Evolutionary conservation across 1,140 invertebrate genomes (phyloP).

Genomic region (Wasmannia auropunctata): DNA sequence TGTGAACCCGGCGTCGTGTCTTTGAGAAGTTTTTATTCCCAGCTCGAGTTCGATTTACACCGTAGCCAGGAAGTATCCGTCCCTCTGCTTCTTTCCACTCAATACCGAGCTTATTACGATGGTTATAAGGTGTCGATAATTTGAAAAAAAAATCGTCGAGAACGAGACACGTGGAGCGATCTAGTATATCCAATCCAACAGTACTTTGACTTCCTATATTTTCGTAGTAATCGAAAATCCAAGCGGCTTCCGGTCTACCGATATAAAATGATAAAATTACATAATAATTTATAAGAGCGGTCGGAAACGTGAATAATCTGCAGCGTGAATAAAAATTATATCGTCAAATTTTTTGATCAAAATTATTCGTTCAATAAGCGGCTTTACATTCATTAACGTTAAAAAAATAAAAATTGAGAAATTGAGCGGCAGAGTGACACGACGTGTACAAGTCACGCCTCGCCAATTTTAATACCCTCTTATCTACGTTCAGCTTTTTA

Average conservation of each 20-base stretch:
- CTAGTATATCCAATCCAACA: neutral
- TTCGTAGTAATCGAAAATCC: neutral
- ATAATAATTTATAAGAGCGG: no score
- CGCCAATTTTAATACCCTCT: neutral
- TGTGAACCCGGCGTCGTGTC: neutral
- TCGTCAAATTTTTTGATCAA: neutral
- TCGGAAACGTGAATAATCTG: neutral
- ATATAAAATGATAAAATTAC: no score
- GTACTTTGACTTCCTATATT: neutral
- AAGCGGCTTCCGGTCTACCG: neutral
- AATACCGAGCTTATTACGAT: slow-evolving; percentile 15
- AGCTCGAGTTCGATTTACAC: neutral
- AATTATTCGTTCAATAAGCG: neutral
- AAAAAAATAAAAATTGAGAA: neutral
- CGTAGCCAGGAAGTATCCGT: neutral
- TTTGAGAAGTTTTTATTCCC: neutral
- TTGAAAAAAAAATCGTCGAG: neutral
- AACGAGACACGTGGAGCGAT: neutral
- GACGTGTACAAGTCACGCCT: neutral
- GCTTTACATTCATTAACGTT: neutral
- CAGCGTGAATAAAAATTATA: neutral
- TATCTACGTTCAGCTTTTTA: neutral
- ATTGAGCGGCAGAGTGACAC: neutral
- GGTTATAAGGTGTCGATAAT: neutral
- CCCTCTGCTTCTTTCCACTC: neutral